phyloP scores from a whole-genome alignment of 2,797 vertebrate species.

The Sitta carolinensis region DNA sequence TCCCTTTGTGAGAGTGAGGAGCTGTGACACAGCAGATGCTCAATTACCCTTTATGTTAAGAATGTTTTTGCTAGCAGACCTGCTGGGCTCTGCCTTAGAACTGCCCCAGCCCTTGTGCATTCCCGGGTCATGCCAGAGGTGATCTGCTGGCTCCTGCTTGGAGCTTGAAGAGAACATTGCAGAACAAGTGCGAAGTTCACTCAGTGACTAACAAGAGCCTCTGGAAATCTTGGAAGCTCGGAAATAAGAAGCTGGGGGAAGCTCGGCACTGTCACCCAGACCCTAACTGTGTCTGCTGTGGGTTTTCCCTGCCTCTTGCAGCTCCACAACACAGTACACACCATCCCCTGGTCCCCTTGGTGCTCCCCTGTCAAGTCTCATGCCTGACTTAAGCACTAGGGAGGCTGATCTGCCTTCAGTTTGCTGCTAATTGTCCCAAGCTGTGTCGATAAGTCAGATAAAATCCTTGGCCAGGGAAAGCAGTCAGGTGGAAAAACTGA shows the following conservation, averaged over 20 bases:
- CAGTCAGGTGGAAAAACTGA: not conserved
- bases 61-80: not conserved
- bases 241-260: not conserved
- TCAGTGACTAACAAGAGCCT: not conserved
- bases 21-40: not conserved
- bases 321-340: not conserved
- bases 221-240: not conserved
- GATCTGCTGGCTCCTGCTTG: not conserved
- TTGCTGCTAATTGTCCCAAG: not conserved
- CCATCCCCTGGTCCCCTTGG: not conserved
- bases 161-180: not conserved
- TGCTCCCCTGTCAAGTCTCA: not conserved
- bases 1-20: not conserved
- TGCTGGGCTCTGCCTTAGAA: not conserved
- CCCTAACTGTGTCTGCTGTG: not conserved
- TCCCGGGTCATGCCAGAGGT: not conserved
- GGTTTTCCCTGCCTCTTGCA: not conserved
- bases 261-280: accelerated
- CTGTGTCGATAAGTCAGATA: not conserved
- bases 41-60: not conserved
- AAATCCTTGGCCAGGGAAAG: not conserved
- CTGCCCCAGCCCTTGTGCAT: not conserved
- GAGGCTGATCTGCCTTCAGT: not conserved
- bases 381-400: not conserved
- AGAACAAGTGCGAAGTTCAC: not conserved